Percentiles rank a stretch among this genome's conserved stretches.
Conservation (phyloP, 2,888 invertebrate genomes). For the Chironomus riparius region DNA sequence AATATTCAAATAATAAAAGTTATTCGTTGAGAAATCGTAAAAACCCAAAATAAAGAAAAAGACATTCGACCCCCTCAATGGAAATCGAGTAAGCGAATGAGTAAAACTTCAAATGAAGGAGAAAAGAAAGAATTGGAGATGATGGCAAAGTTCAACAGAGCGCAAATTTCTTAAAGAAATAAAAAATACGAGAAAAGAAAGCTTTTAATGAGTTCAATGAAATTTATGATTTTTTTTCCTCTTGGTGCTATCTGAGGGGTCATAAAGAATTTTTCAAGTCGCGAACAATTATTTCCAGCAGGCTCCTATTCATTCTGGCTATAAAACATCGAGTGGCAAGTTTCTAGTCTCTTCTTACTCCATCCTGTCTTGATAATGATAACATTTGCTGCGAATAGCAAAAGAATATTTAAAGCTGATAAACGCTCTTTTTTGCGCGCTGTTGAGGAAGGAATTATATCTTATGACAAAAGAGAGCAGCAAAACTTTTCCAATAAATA, state of each 20-base stretch:
- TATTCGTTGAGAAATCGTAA: neutral
- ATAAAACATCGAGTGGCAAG: neutral
- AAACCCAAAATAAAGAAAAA: neutral
- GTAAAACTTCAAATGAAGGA: neutral
- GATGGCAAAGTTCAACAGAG: slow-evolving; percentile 10
- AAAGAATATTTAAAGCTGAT: neutral
- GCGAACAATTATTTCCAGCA: slow-evolving; percentile 9
- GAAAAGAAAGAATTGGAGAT: neutral
- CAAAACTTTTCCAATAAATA: slow-evolving; percentile 6
- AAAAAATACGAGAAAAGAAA: neutral
- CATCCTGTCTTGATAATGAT: neutral
- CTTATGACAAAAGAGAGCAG: neutral
- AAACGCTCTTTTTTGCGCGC: neutral
- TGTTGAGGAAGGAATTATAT: neutral
- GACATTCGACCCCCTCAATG: neutral
- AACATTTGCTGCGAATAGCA: neutral
- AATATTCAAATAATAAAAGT: slow-evolving; percentile 19
- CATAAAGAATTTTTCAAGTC: neutral
- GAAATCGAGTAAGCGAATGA: neutral
- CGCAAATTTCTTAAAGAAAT: neutral
- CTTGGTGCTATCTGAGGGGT: neutral
- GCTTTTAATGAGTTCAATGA: slow-evolving; percentile 22
- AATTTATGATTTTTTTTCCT: slow-evolving; percentile 7
- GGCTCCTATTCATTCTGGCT: neutral
- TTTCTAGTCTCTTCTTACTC: neutral